phyloP scores from a whole-genome alignment of 2,888 invertebrate genomes.

The Luffia ferchaultella region DNA sequence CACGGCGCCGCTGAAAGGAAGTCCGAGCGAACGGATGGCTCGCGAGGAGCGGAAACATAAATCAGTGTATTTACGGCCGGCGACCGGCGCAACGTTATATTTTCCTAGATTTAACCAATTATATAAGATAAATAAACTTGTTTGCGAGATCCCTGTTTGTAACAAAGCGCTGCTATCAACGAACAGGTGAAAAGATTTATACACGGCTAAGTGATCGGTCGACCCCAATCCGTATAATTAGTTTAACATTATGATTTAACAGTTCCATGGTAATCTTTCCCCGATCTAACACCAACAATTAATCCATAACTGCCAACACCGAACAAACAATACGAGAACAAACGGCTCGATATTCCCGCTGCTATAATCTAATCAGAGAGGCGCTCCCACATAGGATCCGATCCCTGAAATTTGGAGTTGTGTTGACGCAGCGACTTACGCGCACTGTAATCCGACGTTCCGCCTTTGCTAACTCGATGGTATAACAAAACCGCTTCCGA shows the following conservation, averaged over 20 bases:
- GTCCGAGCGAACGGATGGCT: conserved; percentile 42
- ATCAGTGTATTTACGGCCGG: conserved; percentile 48
- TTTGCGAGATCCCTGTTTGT: neutral
- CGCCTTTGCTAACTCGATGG: conserved; percentile 57
- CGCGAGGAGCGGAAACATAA: conserved; percentile 42
- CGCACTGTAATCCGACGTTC: conserved; percentile 60
- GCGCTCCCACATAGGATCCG: neutral
- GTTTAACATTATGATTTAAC: too few species aligned
- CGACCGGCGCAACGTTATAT: conserved; percentile 5
- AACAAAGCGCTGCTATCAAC: too few species aligned
- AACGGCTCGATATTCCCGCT: neutral
- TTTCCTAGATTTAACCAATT: conserved; percentile 2
- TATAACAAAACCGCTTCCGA: conserved; percentile 52
- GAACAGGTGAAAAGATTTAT: too few species aligned
- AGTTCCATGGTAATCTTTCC: too few species aligned
- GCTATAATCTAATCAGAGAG: neutral
- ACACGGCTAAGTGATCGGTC: too few species aligned
- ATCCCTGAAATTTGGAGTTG: neutral
- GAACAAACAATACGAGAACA: neutral
- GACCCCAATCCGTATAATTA: too few species aligned
- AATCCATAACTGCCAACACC: neutral
- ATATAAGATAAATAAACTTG: neutral
- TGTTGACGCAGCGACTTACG: conserved; percentile 57
- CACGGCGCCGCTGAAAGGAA: conserved; percentile 42
- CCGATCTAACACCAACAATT: neutral